Conservation (phyloP, 2,888 invertebrate species). For the Melipona bicolor region DNA sequence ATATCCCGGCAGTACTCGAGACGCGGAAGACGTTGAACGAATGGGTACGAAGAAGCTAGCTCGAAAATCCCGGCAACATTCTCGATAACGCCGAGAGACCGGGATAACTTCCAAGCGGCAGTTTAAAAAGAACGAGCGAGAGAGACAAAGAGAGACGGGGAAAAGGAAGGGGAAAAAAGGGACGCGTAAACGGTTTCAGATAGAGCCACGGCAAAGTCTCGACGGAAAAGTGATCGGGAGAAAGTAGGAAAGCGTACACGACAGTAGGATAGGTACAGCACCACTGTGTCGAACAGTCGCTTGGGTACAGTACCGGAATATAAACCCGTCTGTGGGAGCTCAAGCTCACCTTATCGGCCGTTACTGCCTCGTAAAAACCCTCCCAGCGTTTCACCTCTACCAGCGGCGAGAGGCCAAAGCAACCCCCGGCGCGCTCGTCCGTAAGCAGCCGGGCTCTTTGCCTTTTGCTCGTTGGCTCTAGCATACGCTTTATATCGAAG, state of each 20-base stretch:
- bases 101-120: constrained; percentile 28
- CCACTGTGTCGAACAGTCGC: constrained; percentile 81
- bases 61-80: constrained; percentile 36
- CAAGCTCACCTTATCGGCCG: constrained; percentile 84
- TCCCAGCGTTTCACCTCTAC: constrained; percentile 78
- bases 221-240: constrained; percentile 41
- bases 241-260: constrained; percentile 66
- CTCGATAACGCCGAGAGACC: constrained; percentile 30
- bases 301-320: constrained; percentile 83
- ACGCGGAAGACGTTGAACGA: background rate
- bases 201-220: constrained; percentile 71
- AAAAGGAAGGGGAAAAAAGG: background rate
- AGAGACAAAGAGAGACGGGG: background rate
- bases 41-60: background rate
- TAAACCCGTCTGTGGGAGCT: constrained; percentile 80
- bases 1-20: background rate
- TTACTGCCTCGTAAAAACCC: constrained; percentile 84
- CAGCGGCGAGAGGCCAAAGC: constrained; percentile 55
- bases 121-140: background rate
- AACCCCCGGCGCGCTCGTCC: constrained; percentile 51
- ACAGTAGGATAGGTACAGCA: constrained; percentile 70
- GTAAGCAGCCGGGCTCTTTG: constrained; percentile 62
- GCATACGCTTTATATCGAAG: constrained; percentile 64
- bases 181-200: constrained; percentile 76
- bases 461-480: constrained; percentile 63